Conservation (phyloP, 35 echinoderm and acorn worm genomes). For the Anneissia japonica region DNA sequence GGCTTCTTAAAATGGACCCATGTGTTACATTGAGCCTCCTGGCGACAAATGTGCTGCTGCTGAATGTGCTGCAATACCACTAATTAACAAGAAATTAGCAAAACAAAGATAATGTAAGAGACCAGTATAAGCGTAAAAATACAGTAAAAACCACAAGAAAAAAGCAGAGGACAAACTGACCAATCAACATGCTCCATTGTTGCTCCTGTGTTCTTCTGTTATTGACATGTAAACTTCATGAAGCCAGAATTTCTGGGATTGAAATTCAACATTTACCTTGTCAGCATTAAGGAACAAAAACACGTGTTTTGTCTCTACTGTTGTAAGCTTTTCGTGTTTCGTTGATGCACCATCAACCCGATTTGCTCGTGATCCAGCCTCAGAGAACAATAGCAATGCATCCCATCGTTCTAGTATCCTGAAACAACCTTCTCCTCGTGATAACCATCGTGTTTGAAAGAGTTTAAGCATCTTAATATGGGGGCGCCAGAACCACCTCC, state of each 20-base stretch:
- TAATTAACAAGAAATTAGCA: too few relatives aligned
- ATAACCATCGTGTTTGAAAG: conserved; percentile 19
- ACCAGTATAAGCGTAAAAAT: too few relatives aligned
- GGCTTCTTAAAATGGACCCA: too few relatives aligned
- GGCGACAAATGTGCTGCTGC: too few relatives aligned
- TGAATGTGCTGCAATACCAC: too few relatives aligned
- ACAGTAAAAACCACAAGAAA: too few relatives aligned
- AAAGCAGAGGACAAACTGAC: too few relatives aligned
- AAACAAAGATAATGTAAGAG: too few relatives aligned
- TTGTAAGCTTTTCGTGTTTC: not conserved
- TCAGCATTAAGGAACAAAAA: not conserved
- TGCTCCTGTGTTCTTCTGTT: conserved; percentile 4
- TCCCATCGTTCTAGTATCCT: conserved; percentile 29
- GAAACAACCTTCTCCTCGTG: conserved; percentile 8
- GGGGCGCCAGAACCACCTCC: conserved; percentile 8
- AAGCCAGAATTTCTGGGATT: not conserved
- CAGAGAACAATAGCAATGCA: conserved; percentile 6
- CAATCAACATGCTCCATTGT: too few relatives aligned
- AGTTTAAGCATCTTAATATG: conserved; percentile 16
- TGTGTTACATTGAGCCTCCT: too few relatives aligned
- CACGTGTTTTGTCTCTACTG: conserved; percentile 5
- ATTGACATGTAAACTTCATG: conserved; percentile 14
- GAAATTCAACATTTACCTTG: conserved; percentile 12
- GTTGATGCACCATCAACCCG: conserved; percentile 10
- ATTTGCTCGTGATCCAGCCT: conserved; percentile 21